Evolutionary conservation across 2,888 invertebrate genomes (phyloP).

Genomic region (Aspidiotus destructor): DNA sequence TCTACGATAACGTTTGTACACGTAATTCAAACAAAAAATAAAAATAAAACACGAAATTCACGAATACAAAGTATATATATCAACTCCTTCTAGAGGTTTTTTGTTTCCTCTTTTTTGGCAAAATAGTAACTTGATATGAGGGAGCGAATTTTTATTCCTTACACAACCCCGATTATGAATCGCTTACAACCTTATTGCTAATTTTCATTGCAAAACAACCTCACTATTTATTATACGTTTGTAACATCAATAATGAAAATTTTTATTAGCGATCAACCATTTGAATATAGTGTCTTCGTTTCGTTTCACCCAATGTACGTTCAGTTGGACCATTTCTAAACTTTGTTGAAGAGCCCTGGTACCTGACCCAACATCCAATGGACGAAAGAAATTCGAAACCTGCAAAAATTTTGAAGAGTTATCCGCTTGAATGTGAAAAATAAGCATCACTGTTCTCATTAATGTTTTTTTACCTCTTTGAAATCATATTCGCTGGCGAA

Average conservation of each 20-base stretch:
- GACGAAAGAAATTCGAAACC: constrained; percentile 53
- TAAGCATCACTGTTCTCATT: not conserved
- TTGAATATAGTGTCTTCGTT: constrained; percentile 48
- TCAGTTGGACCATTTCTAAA: constrained; percentile 67
- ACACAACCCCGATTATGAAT: no score
- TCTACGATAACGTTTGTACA: no score
- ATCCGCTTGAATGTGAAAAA: not conserved
- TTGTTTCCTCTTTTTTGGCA: no score
- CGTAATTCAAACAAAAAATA: no score
- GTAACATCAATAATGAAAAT: not conserved
- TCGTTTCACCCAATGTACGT: constrained; percentile 66
- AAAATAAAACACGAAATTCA: no score
- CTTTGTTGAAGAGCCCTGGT: constrained; percentile 58
- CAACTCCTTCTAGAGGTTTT: no score
- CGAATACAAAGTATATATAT: no score
- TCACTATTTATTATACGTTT: not conserved
- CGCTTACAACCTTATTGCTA: no score
- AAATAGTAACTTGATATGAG: no score
- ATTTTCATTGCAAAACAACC: no score
- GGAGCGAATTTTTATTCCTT: no score
- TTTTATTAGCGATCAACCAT: constrained; percentile 45
- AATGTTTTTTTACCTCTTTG: constrained; percentile 50
- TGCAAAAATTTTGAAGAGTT: constrained; percentile 39
- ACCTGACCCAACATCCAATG: constrained; percentile 51
- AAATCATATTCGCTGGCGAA: constrained; percentile 66